phyloP scores from a whole-genome alignment of 2,888 invertebrate genomes.

The Temnothorax rugatulus region DNA sequence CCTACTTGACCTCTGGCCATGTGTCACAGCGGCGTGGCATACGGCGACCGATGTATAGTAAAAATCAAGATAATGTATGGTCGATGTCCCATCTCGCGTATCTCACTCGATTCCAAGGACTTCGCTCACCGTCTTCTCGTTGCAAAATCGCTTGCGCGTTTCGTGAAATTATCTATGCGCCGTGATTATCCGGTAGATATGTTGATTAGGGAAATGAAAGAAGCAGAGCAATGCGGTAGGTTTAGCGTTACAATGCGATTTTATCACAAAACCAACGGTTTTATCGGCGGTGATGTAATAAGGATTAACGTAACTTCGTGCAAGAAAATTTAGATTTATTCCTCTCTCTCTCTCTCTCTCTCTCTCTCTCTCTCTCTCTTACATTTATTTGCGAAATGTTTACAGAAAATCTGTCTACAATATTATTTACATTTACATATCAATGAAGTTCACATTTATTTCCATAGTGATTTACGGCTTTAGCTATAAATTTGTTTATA shows the following conservation, averaged over 20 bases:
- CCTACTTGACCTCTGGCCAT: slow-evolving; percentile 38
- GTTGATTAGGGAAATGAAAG: slow-evolving; percentile 59
- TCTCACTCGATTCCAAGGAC: not conserved
- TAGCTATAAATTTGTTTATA: not conserved
- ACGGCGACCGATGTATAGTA: slow-evolving; percentile 4
- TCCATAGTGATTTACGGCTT: not conserved
- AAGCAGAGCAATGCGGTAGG: slow-evolving; percentile 55
- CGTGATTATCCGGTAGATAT: slow-evolving; percentile 56
- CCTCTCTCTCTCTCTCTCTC: not conserved
- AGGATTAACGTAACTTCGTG: slow-evolving; percentile 16
- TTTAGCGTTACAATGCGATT: slow-evolving; percentile 32
- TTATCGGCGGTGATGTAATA: slow-evolving; percentile 41
- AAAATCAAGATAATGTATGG: slow-evolving; percentile 24
- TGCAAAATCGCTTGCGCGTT: slow-evolving; percentile 54
- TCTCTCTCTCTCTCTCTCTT: not conserved
- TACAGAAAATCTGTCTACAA: not conserved
- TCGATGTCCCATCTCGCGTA: not conserved
- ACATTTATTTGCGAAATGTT: not conserved
- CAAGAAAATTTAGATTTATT: slow-evolving; percentile 32
- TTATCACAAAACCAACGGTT: slow-evolving; percentile 38
- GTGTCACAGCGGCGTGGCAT: slow-evolving; percentile 2
- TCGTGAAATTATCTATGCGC: slow-evolving; percentile 54
- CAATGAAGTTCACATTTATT: not conserved
- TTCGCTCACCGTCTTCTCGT: not conserved
- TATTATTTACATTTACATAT: not conserved